A percentile compares a stretch with the other conserved stretches of the same genome.
phyloP scores from a whole-genome alignment of 2,797 vertebrate genomes.

The Pogonophryne albipinna region DNA sequence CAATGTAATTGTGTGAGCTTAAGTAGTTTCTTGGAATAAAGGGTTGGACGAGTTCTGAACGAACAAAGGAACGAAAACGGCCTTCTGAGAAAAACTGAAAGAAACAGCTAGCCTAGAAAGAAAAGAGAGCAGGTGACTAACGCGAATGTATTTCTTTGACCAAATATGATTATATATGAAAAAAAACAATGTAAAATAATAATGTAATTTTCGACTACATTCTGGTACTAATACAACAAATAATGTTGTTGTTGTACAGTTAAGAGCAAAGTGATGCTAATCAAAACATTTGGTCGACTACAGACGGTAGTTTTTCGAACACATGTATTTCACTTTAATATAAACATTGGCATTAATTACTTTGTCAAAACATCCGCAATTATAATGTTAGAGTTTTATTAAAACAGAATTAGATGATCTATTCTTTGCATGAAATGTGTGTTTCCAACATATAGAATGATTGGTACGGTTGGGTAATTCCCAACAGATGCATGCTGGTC shows the following conservation, averaged over 20 bases:
- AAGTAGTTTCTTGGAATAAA: background rate
- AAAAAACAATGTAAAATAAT: conserved; percentile 1
- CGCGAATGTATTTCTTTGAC: background rate
- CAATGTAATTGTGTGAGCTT: background rate
- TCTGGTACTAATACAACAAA: conserved; percentile 1
- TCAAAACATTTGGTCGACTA: background rate
- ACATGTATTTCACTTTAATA: background rate
- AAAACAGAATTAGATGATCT: background rate
- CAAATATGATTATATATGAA: background rate
- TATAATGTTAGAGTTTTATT: conserved; percentile 8
- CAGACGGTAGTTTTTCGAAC: background rate
- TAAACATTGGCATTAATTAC: background rate
- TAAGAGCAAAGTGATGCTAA: background rate
- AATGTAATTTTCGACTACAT: background rate
- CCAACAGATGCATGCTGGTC: conserved; percentile 42
- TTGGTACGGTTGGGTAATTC: conserved; percentile 45
- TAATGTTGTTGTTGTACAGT: background rate
- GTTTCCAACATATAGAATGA: conserved; percentile 21
- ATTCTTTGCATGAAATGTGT: conserved; percentile 8
- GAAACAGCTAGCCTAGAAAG: background rate
- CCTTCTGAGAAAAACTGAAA: background rate
- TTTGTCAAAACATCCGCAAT: background rate
- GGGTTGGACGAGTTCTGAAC: background rate
- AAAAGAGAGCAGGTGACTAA: background rate
- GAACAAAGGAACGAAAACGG: background rate